Conservation (phyloP, 2,113 vertebrate genomes). For the Antennarius striatus region DNA sequence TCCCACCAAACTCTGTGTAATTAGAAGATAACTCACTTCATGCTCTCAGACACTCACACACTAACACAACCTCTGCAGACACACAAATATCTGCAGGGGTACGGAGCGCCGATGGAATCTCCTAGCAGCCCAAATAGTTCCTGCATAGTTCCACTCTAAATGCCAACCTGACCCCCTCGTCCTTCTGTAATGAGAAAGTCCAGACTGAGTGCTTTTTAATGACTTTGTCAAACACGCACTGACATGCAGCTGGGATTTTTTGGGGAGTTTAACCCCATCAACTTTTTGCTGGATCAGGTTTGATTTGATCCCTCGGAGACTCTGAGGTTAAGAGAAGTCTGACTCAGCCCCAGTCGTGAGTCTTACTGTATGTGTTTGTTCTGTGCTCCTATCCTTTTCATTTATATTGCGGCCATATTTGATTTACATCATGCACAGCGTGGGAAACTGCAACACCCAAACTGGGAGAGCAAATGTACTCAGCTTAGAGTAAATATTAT, state of each 20-base stretch:
- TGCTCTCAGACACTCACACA: slow-evolving; percentile 4
- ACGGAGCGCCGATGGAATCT: slow-evolving; percentile 40
- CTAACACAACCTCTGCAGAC: slow-evolving; percentile 16
- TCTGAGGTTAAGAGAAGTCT: not conserved
- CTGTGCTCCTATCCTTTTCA: not conserved
- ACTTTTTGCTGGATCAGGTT: slow-evolving; percentile 17
- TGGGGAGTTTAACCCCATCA: slow-evolving; percentile 32
- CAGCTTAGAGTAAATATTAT: slow-evolving; percentile 13
- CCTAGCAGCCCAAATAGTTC: slow-evolving; percentile 68
- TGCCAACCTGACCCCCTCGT: slow-evolving; percentile 60
- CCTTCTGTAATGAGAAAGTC: slow-evolving; percentile 70
- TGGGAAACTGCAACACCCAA: slow-evolving; percentile 45
- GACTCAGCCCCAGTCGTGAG: not conserved
- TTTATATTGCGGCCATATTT: slow-evolving; percentile 13
- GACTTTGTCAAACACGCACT: slow-evolving; percentile 64
- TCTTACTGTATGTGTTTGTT: slow-evolving; percentile 26
- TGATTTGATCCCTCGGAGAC: slow-evolving; percentile 22
- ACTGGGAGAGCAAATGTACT: slow-evolving; percentile 20
- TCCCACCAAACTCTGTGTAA: slow-evolving; percentile 21
- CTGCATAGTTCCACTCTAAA: slow-evolving; percentile 59
- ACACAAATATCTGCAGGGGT: not conserved
- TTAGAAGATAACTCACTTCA: slow-evolving; percentile 50
- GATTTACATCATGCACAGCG: slow-evolving; percentile 13
- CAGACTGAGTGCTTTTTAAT: slow-evolving; percentile 72
- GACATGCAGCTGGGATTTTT: slow-evolving; percentile 22